phyloP scores from a whole-genome alignment of 2,888 invertebrate genomes.

The Phaedon cochleariae region DNA sequence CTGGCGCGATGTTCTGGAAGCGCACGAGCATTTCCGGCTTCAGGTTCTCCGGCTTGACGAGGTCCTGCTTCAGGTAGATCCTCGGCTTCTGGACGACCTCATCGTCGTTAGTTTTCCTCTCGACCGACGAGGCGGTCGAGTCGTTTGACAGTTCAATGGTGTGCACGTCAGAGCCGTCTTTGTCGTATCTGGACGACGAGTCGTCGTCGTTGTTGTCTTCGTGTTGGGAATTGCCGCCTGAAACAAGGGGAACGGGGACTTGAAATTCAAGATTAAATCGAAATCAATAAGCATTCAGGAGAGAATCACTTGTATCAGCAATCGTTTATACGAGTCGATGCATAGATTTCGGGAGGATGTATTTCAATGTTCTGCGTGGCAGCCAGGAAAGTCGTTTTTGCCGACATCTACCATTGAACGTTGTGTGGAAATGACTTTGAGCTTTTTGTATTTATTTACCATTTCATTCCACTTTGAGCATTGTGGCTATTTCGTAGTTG shows the following conservation, averaged over 20 bases:
- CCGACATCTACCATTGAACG: too few species aligned
- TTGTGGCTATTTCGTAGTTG: too few species aligned
- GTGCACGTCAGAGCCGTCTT: slow-evolving; percentile 51
- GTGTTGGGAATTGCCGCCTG: slow-evolving; percentile 35
- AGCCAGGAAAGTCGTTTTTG: too few species aligned
- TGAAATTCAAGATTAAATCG: too few species aligned
- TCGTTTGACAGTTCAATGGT: slow-evolving; percentile 62
- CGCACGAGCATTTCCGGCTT: slow-evolving; percentile 62
- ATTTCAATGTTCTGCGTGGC: too few species aligned
- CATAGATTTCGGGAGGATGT: too few species aligned
- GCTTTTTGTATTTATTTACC: too few species aligned
- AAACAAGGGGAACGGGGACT: neutral
- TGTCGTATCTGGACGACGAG: slow-evolving; percentile 37
- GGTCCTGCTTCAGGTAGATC: slow-evolving; percentile 61
- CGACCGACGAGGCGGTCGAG: slow-evolving; percentile 54
- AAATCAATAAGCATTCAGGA: too few species aligned
- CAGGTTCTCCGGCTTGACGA: slow-evolving; percentile 61
- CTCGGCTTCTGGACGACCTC: slow-evolving; percentile 49
- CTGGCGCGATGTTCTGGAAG: slow-evolving; percentile 55
- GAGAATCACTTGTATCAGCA: too few species aligned
- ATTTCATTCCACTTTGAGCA: too few species aligned
- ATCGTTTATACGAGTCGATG: too few species aligned
- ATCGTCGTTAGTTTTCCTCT: slow-evolving; percentile 40
- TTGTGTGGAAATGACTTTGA: too few species aligned
- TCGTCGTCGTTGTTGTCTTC: slow-evolving; percentile 43